Base-by-base conservation (phyloP, 2,113 vertebrate species). In the Oryzias curvinotus region DNA sequence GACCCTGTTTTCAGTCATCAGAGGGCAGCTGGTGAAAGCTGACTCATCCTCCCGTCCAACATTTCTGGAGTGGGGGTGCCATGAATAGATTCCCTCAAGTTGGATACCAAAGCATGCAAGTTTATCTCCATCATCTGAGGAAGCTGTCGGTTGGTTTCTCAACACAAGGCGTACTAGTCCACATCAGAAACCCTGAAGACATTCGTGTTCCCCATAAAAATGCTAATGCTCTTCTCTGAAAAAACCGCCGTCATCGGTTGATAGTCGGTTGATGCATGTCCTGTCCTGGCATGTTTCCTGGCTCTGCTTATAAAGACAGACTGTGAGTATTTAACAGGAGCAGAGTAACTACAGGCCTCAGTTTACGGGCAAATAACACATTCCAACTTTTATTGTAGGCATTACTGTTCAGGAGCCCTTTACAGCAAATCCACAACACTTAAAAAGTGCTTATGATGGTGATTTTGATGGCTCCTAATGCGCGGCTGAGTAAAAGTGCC, bases 141-240 rank as follows among this genome's bases (percentile, higher is more conserved):
- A 54, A 2, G 41, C 60, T 65, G 58, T 58, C 23, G 65, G 56
- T 25, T 0, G 44, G 10, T 1, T 26, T 59, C 65, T 63, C 80
- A 85, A 85, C 61, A 50, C 77, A 70, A 51, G 50, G 41, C 64
- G 73, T 75, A 65, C 55, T 70, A 61, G 58, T 68, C 50, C 54
- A 36, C 62, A 52, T 63, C 47, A 65, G 78, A 69, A 79, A 79
- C 77, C 70, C 81, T 48, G 30, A 77, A 75, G 83, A 67, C 83
- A 66, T 81, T 76, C 66, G 80, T 78, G 72, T 52, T 41, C 17
- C 56, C 67, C 60, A 75, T 84, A 77, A 77, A 86, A 73, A 86
- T 80, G 81, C 52, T 82, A 82, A 86, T 84, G 70, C 42, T 52
- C 23, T 12, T 50, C 10, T 58, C 1, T 8, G 46, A 77, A 62